A percentile compares a stretch with the other conserved stretches of the same genome.
Evolutionary conservation across 2,113 vertebrate genomes (phyloP).

Genomic region (Pelusios castaneus): DNA sequence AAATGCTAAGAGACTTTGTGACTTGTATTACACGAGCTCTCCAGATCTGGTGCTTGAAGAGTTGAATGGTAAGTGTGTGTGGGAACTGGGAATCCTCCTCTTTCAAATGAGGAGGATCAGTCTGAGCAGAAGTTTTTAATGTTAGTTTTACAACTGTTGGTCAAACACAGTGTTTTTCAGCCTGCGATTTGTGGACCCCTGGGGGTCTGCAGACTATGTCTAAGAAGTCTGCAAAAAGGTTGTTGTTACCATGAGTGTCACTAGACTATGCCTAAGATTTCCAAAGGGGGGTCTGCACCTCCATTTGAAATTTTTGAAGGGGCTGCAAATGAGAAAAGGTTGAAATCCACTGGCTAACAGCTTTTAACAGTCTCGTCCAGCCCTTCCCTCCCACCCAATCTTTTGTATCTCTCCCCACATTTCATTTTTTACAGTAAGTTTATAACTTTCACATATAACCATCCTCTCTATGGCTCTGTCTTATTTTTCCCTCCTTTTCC

Average conservation of each 20-base stretch:
- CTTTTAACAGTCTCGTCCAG: neutral
- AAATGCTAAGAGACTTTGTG: slow-evolving; percentile 94
- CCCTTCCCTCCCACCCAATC: neutral
- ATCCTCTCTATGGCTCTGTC: neutral
- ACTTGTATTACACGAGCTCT: slow-evolving; percentile 96
- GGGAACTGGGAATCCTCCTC: neutral
- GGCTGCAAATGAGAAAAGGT: neutral
- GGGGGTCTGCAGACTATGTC: neutral
- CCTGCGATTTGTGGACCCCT: neutral
- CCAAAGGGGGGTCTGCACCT: neutral
- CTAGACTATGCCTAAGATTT: neutral
- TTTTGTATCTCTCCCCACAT: neutral
- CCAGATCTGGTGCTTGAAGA: slow-evolving; percentile 92
- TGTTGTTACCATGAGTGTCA: no score
- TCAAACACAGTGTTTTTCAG: neutral
- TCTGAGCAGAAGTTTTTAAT: neutral
- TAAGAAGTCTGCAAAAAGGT: no score
- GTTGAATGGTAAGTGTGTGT: slow-evolving; percentile 84
- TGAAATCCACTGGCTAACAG: neutral
- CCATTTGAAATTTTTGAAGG: neutral
- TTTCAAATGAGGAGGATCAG: neutral
- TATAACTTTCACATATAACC: neutral
- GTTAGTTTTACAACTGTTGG: neutral
- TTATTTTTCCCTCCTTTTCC: neutral
- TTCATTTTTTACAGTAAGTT: neutral